Base-by-base conservation (phyloP, 2,797 vertebrate species). In the Gobionotothen gibberifrons region DNA sequence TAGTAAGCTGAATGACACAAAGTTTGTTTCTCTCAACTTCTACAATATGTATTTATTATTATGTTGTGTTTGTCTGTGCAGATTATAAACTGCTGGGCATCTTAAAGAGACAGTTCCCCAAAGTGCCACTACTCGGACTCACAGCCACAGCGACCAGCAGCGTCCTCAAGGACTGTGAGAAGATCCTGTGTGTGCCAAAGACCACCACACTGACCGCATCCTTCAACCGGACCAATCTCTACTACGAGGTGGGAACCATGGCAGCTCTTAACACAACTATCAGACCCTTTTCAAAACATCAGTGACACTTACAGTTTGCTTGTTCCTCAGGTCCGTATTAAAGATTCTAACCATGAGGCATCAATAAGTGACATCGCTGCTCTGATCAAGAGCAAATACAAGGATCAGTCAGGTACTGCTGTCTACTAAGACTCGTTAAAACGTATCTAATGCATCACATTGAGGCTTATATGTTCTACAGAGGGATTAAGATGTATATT, bases 21-120 rank as follows among this genome's bases (percentile, higher is more conserved):
- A 26, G 26, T 26, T 5, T 5, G 26, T 26, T 26, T 26, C 26
- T 5, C 26, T 26, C 26, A 26, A 26, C 26, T 14, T 9, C 32
- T 36, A 36, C 32, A 36, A 9, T 36, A 36, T 9, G 32, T 36
- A 36, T 36, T 36, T 36, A 36, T 36, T 36, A 36, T 36, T 36
- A 36, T 36, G 32, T 36, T 57, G n/a, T 52, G 12, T 46, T 13
- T 73, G 1, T 0, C 3, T 44, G 22, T 79, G 40, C 49, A 99
- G 98, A 99, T 89, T 99, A 98, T 81, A 99, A 99, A 67, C 92
- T 97, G n/a, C 93, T 99, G 71, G 98, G 98, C 9, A 98, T 99
- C 84, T 90, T 99, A 85, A 99, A 99, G 89, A 95, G 98, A 11
- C 98, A 99, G 86, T 99, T 99, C 83, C 96, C 97, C 17, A 95